Evolutionary conservation across 1,140 invertebrate species (phyloP), one percentile per base, ranked within the genome.

Genomic region (Phymorhynchus buccinoides): DNA sequence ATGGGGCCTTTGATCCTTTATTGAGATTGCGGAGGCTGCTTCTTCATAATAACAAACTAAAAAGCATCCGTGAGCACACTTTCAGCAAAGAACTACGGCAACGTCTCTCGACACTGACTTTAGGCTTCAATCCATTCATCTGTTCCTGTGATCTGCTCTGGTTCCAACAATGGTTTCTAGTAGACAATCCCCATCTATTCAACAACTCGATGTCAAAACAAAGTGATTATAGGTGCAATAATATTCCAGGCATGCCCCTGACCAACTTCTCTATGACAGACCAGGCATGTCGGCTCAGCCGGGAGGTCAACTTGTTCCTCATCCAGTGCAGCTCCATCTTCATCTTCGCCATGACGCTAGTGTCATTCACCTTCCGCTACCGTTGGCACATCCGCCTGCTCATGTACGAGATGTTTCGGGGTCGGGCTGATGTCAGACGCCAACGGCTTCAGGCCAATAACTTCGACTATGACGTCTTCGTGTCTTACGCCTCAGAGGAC

Each of bases 401-500:
- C 27, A 68, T 86, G n/a, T 86, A 86, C 73, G 73, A 83, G 39
- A 39, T 52, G 48, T 80, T 62, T n/a, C 81, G 80, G 6, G 6
- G 52, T 44, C 30, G 73, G 48, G n/a, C 52, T 81, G 35, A 68
- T 62, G 1, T 56, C 44, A 41, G 39, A 37, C 62, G 22, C 1
- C 48, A 37, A 14, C 41, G 80, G 22, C 77, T 81, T 7, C 75
- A 84, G 7, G 42, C 56, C 6, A 37, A 44, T 14, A 27, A 12
- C 6, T 89, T 71, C 37, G 39, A 73, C 37, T 89, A 85, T 80
- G 86, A 88, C 73, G 86, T 77, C 16, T 89, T 89, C 66, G 86
- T 89, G 12, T 81, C 80, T 6, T 81, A 81, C 80, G 52, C 80
- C 52, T 30, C 14, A 1, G 32, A 81, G 37, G 80, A 81, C 80